Evolutionary conservation across 2,888 invertebrate species (phyloP).

Genomic region (Diarsia mendica): DNA sequence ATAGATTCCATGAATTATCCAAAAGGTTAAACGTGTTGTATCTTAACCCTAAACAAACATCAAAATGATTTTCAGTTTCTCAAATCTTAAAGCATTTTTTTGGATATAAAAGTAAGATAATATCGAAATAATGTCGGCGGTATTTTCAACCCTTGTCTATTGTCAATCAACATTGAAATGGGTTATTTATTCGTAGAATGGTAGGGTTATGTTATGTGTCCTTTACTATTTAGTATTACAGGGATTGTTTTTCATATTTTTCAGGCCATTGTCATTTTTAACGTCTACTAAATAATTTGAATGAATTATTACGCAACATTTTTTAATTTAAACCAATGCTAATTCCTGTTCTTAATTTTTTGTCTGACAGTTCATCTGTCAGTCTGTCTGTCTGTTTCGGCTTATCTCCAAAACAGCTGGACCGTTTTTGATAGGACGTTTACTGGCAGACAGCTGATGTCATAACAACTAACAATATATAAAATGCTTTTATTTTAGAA

Average conservation of each 20-base stretch:
- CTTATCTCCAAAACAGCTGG: too few relatives aligned
- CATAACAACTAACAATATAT: too few relatives aligned
- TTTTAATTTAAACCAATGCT: too few relatives aligned
- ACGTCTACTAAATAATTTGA: too few relatives aligned
- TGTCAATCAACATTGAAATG: constrained; percentile 44
- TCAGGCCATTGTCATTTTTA: neutral
- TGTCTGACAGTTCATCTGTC: too few relatives aligned
- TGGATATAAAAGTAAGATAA: constrained; percentile 13
- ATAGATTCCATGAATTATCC: neutral
- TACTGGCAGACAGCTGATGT: too few relatives aligned
- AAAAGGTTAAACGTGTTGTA: neutral
- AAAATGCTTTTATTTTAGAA: too few relatives aligned
- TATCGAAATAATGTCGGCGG: constrained; percentile 4
- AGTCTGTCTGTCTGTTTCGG: too few relatives aligned
- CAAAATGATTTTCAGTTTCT: neutral
- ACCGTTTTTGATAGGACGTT: too few relatives aligned
- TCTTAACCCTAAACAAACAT: neutral
- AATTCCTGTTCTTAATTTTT: too few relatives aligned
- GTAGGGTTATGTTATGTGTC: neutral
- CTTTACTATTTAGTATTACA: neutral
- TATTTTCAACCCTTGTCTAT: constrained; percentile 37
- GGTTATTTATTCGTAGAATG: constrained; percentile 26
- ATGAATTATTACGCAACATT: neutral
- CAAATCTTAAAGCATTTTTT: neutral
- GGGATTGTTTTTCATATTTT: constrained; percentile 18